Percentiles rank a stretch among this genome's conserved stretches.
Evolutionary conservation across 2,113 vertebrate species (phyloP).

Genomic region (Origma solitaria): DNA sequence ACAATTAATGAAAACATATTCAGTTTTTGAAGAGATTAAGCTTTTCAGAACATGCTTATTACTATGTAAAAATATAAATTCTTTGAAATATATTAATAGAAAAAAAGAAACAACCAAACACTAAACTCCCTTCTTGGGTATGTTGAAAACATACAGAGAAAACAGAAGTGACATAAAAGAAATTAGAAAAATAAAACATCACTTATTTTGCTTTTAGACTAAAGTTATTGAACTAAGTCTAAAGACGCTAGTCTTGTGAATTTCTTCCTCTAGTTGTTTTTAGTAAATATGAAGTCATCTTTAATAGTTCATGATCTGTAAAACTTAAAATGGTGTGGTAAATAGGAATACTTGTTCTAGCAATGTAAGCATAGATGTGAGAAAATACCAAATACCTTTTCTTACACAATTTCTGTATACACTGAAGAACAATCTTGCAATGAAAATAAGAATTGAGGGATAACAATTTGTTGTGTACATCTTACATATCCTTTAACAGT

Average conservation of each 20-base stretch:
- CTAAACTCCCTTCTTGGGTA: background rate
- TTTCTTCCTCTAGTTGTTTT: background rate
- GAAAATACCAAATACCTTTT: background rate
- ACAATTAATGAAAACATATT: background rate
- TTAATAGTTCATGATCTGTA: background rate
- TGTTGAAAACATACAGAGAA: background rate
- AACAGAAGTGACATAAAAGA: background rate
- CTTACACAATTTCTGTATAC: background rate
- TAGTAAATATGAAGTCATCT: background rate
- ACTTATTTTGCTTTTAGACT: background rate
- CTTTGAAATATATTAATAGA: background rate
- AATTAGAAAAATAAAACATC: background rate
- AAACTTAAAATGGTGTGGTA: background rate
- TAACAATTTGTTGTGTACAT: background rate
- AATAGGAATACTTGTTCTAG: background rate
- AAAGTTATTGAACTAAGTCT: background rate
- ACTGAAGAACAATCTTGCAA: background rate
- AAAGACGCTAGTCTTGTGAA: background rate
- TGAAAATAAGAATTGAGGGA: background rate
- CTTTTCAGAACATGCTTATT: background rate
- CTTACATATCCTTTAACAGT: background rate
- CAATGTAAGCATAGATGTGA: background rate
- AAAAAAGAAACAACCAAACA: background rate
- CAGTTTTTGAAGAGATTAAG: background rate
- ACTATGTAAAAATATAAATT: background rate